Evolutionary conservation across 2,888 invertebrate species (phyloP).

Genomic region (Rhaphigaster nebulosa): DNA sequence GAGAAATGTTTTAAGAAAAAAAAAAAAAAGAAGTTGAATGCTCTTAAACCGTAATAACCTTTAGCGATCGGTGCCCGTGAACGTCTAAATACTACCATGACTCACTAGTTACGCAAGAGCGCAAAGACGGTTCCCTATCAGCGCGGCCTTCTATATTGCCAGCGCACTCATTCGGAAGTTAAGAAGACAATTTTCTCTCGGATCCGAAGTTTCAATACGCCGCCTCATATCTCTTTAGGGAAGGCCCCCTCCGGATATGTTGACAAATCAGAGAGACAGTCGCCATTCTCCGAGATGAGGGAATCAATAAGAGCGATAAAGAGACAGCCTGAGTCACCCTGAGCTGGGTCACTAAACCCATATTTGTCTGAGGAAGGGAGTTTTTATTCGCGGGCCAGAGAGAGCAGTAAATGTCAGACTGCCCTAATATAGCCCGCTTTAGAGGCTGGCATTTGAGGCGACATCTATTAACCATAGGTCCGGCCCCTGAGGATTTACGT

Average conservation of each 20-base stretch:
- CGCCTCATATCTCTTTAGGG: slow-evolving; percentile 48
- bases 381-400: slow-evolving; percentile 8
- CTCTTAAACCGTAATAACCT: background rate
- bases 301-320: slow-evolving; percentile 37
- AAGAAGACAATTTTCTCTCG: slow-evolving; percentile 51
- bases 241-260: slow-evolving; percentile 44
- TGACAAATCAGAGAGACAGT: slow-evolving; percentile 33
- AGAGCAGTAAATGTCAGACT: slow-evolving; percentile 35
- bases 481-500: slow-evolving; percentile 9
- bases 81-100: background rate
- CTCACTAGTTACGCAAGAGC: slow-evolving; percentile 20
- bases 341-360: slow-evolving; percentile 29
- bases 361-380: background rate
- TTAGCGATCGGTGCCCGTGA: background rate
- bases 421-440: slow-evolving; percentile 38
- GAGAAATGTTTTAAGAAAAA: background rate
- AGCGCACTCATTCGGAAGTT: slow-evolving; percentile 51
- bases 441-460: slow-evolving; percentile 46
- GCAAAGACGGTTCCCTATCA: background rate
- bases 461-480: slow-evolving; percentile 42
- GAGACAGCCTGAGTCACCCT: slow-evolving; percentile 27
- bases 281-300: slow-evolving; percentile 30
- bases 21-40: background rate
- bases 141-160: background rate
- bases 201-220: slow-evolving; percentile 27